Conservation (phyloP, 2,888 invertebrate genomes). For the Caenorhabditis macrosperma region DNA sequence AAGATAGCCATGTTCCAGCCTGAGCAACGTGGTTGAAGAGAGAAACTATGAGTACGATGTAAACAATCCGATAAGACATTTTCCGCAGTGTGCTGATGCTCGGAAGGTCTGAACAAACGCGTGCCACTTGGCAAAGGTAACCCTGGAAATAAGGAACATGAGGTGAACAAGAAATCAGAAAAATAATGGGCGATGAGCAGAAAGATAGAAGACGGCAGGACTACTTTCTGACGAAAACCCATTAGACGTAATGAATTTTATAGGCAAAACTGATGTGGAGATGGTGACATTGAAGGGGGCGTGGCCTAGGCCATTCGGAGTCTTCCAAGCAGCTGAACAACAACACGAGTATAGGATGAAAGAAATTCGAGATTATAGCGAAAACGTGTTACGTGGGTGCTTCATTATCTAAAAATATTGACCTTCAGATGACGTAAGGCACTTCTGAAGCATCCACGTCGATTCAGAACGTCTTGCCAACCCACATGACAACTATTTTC, state of each 20-base stretch:
- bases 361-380: constrained; percentile 1
- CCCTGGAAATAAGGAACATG: constrained; percentile 21
- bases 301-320: background rate
- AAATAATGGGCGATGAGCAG: background rate
- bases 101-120: background rate
- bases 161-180: background rate
- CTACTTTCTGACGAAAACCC: constrained; percentile 33
- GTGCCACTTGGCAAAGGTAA: constrained; percentile 15
- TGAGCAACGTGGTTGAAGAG: constrained; percentile 4
- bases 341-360: background rate
- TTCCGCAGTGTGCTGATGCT: background rate
- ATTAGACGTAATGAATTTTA: constrained; percentile 57
- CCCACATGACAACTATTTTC: background rate
- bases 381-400: background rate
- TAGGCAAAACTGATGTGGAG: constrained; percentile 29
- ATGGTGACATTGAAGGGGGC: constrained; percentile 21
- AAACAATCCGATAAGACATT: constrained; percentile 8
- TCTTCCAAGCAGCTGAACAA: background rate
- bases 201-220: background rate
- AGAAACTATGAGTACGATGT: constrained; percentile 19
- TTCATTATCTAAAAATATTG: background rate
- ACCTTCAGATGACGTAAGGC: background rate
- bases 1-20: constrained; percentile 58
- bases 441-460: background rate
- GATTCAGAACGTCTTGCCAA: too few species aligned